Percentiles rank a stretch among this genome's conserved stretches.
These are phyloP conservation scores for Strigamia maritima DNA, from an alignment of 2,888 invertebrate genomes.

Conservation along the genomic window DNA sequence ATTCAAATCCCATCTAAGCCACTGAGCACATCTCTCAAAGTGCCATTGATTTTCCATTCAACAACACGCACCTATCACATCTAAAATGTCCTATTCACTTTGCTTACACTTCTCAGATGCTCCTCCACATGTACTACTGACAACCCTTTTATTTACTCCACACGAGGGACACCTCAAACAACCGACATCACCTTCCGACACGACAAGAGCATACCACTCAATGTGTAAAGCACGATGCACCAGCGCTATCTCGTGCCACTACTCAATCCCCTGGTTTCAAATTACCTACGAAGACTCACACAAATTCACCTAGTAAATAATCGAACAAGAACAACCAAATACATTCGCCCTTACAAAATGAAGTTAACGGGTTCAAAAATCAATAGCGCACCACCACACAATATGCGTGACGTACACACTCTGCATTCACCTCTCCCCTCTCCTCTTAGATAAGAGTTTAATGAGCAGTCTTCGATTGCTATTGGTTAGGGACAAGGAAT, in stretches of 20 bases:
- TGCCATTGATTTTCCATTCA: constrained; percentile 29
- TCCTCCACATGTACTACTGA: constrained; percentile 7
- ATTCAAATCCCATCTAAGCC: constrained; percentile 29
- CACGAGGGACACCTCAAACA: constrained; percentile 27
- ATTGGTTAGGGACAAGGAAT: constrained; percentile 27
- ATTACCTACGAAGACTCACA: not conserved
- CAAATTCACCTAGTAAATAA: constrained; percentile 2
- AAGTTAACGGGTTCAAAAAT: constrained; percentile 27
- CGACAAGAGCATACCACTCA: constrained; percentile 24
- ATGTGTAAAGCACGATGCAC: constrained; percentile 2
- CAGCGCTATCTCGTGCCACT: not conserved
- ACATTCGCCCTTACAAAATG: constrained; percentile 7
- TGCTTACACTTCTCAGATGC: constrained; percentile 21
- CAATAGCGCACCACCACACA: constrained; percentile 24
- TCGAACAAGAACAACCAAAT: constrained; percentile 3
- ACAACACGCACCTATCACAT: constrained; percentile 27
- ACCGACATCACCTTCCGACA: constrained; percentile 21
- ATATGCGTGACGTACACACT: constrained; percentile 25
- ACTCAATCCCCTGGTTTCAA: not conserved
- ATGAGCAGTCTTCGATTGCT: constrained; percentile 29
- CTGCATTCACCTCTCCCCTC: constrained; percentile 13
- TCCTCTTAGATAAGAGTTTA: constrained; percentile 29
- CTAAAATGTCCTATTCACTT: constrained; percentile 27
- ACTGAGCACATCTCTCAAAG: constrained; percentile 29
- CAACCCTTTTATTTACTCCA: constrained; percentile 24